Evolutionary conservation across 92 coral and sea anemone species (phyloP).

Genomic region (Metridium senile): DNA sequence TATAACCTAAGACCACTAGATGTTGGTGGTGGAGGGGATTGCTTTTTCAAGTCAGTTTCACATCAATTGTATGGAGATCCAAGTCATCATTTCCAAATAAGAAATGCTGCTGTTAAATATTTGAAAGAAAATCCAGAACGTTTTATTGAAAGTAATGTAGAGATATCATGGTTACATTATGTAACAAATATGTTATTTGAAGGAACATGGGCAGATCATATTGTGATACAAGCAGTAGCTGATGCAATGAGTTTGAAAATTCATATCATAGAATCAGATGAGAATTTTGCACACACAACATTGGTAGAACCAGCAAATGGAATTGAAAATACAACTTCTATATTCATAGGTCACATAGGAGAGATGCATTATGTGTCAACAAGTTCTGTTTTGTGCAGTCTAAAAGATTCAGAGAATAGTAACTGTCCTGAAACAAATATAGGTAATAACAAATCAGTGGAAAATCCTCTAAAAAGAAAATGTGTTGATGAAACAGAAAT

Average conservation of each 20-base stretch:
- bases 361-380: too few relatives aligned
- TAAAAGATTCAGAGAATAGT: neutral
- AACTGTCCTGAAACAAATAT: neutral
- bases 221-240: neutral
- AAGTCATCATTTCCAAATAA: conserved; percentile 42
- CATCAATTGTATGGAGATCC: conserved; percentile 11
- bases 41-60: conserved; percentile 45
- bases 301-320: conserved; percentile 20
- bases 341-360: too few relatives aligned
- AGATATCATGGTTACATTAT: conserved; percentile 35
- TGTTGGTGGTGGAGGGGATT: too few relatives aligned
- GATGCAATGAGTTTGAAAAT: conserved; percentile 8
- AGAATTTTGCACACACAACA: conserved; percentile 12
- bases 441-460: neutral
- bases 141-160: conserved; percentile 39
- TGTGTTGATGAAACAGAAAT: neutral
- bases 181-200: neutral
- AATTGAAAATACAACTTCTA: conserved; percentile 7
- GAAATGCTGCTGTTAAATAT: conserved; percentile 30
- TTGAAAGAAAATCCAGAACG: neutral
- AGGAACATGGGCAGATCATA: neutral
- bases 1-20: too few relatives aligned
- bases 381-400: neutral
- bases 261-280: too few relatives aligned
- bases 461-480: neutral